Percentiles rank a stretch among this genome's conserved stretches.
Conservation (phyloP, 2,797 vertebrate species). For the Rhinophrynus dorsalis region DNA sequence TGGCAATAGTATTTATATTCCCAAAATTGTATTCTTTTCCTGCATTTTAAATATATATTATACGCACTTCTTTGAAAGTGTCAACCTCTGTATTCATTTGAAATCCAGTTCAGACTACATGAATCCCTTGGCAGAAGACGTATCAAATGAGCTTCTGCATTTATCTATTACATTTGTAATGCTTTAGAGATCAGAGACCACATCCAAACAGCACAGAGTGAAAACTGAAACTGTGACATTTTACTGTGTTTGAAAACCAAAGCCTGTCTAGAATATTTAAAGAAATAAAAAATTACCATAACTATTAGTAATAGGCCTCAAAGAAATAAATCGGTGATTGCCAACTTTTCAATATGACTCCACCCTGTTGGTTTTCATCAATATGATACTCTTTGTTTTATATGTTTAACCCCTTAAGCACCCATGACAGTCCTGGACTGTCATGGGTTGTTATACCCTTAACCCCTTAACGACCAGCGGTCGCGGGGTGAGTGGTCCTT, state of each 20-base stretch:
- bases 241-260: neutral
- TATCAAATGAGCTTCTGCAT: neutral
- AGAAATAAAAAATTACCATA: no score
- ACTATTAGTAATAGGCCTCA: no score
- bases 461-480: no score
- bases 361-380: no score
- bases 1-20: neutral
- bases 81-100: neutral
- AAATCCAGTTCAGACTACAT: neutral
- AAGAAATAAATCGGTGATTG: no score
- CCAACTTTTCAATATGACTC: no score
- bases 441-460: no score
- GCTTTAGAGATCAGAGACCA: conserved; percentile 7
- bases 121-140: neutral
- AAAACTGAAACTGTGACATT: conserved; percentile 4
- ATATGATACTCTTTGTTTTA: no score
- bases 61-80: neutral
- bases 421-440: no score
- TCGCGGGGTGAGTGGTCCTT: no score
- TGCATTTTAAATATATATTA: neutral
- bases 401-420: no score
- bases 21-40: neutral
- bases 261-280: neutral
- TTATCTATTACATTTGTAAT: conserved; percentile 7
- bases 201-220: neutral